These are phyloP conservation scores for Artibeus jamaicensis DNA, from an alignment of 2,797 vertebrate species.

Conservation along the genomic window DNA sequence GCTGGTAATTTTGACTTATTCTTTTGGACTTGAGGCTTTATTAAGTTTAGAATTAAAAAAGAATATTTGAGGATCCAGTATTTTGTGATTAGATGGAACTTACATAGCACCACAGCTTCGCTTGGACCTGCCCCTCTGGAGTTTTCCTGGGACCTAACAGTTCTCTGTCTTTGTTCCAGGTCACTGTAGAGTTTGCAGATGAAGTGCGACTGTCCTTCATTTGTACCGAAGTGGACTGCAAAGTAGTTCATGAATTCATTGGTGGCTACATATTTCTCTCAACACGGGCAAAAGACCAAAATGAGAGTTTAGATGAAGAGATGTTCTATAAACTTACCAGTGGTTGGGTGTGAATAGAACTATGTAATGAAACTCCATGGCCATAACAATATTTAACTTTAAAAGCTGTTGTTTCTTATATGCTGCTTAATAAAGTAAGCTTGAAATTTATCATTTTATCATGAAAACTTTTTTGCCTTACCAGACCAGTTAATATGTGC, in stretches of 20 bases:
- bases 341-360: constrained; percentile 92
- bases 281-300: constrained; percentile 98
- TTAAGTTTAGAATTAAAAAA: not conserved
- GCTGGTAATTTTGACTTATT: not conserved
- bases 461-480: constrained; percentile 81
- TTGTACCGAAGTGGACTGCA: constrained; percentile 97
- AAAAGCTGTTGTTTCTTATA: constrained; percentile 84
- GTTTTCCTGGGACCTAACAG: not conserved
- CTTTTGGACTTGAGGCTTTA: not conserved
- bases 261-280: constrained; percentile 99
- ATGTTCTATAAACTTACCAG: constrained; percentile 99
- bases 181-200: constrained; percentile 97
- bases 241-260: constrained; percentile 99
- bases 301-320: constrained; percentile 98
- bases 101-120: rapidly evolving
- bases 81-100: not conserved
- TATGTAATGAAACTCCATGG: constrained; percentile 71
- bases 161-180: constrained; percentile 80
- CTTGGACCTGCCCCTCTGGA: rapidly evolving
- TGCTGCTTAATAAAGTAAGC: constrained; percentile 90
- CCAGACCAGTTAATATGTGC: constrained; percentile 82
- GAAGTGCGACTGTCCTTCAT: constrained; percentile 95
- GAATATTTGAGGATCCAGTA: not conserved
- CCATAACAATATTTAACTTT: constrained; percentile 83
- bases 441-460: constrained; percentile 85